These are phyloP conservation scores for Sinonovacula constricta DNA, from an alignment of 1,140 invertebrate species.

Conservation along the genomic window DNA sequence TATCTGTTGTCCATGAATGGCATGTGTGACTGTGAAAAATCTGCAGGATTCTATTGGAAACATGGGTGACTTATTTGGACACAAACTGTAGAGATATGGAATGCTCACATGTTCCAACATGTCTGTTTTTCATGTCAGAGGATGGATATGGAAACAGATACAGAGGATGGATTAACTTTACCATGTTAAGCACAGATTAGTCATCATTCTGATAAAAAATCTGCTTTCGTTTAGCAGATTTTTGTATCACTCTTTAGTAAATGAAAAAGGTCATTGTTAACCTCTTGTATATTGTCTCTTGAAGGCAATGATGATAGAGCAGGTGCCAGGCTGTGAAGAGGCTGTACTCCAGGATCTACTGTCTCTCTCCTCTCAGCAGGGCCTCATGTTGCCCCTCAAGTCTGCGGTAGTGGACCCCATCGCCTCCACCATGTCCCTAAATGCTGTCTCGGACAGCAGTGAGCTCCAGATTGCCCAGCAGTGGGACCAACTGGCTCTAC, in stretches of 20 bases:
- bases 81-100: no score
- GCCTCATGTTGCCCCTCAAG: constrained; percentile 67
- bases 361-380: constrained; percentile 68
- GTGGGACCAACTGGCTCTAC: constrained; percentile 60
- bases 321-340: constrained; percentile 72
- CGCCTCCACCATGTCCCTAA: constrained; percentile 69
- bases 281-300: no score
- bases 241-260: no score
- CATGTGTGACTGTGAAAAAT: no score
- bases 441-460: constrained; percentile 67
- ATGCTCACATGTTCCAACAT: no score
- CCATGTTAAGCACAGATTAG: not conserved
- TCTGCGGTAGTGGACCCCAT: constrained; percentile 43
- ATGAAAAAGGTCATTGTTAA: no score
- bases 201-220: no score
- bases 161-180: not conserved
- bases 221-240: no score
- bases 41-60: no score
- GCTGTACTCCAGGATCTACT: constrained; percentile 70
- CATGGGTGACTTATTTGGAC: no score
- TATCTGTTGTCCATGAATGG: no score
- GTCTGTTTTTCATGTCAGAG: no score
- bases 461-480: constrained; percentile 64
- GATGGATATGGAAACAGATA: not conserved
- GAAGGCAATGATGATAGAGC: constrained; percentile 63